Percentiles rank a stretch among this genome's conserved stretches.
phyloP scores from a whole-genome alignment of 1,140 invertebrate genomes.

The Matsumurasca onukii region DNA sequence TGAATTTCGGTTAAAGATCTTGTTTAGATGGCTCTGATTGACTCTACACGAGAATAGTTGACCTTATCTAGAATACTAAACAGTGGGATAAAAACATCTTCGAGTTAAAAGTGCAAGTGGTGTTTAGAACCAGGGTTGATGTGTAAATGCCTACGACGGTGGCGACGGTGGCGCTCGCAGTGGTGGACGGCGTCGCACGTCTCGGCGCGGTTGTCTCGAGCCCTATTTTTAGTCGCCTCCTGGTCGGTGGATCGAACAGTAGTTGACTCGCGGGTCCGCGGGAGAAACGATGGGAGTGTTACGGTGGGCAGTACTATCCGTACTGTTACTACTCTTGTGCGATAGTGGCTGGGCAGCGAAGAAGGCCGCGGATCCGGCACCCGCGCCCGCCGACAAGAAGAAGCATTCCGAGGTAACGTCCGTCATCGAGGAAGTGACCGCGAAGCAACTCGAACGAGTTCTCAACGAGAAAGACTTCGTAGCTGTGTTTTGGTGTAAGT shows the following conservation, averaged over 20 bases:
- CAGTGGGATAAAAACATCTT: too few relatives aligned
- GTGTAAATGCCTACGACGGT: too few relatives aligned
- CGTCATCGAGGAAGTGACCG: constrained; percentile 88
- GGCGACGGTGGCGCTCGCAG: neutral
- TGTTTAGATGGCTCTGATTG: too few relatives aligned
- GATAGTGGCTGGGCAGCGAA: constrained; percentile 41
- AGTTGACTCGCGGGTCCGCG: constrained; percentile 24
- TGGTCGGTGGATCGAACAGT: constrained; percentile 18
- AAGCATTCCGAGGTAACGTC: constrained; percentile 52
- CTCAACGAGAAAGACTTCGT: constrained; percentile 90
- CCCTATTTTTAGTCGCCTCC: constrained; percentile 25
- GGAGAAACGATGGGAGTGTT: constrained; percentile 18
- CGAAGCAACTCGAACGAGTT: constrained; percentile 85
- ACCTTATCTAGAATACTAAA: too few relatives aligned
- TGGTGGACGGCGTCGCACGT: neutral
- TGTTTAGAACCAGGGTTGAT: too few relatives aligned
- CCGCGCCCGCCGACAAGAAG: constrained; percentile 40
- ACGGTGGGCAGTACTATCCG: constrained; percentile 4
- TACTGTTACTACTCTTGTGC: constrained; percentile 32
- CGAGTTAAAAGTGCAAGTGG: too few relatives aligned
- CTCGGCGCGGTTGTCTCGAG: constrained; percentile 3
- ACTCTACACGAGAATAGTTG: too few relatives aligned
- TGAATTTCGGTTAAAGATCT: too few relatives aligned
- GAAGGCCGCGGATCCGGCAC: constrained; percentile 46
- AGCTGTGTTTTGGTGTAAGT: constrained; percentile 96